Conservation (phyloP, 2,113 vertebrate species). For the Varanus komodoensis region DNA sequence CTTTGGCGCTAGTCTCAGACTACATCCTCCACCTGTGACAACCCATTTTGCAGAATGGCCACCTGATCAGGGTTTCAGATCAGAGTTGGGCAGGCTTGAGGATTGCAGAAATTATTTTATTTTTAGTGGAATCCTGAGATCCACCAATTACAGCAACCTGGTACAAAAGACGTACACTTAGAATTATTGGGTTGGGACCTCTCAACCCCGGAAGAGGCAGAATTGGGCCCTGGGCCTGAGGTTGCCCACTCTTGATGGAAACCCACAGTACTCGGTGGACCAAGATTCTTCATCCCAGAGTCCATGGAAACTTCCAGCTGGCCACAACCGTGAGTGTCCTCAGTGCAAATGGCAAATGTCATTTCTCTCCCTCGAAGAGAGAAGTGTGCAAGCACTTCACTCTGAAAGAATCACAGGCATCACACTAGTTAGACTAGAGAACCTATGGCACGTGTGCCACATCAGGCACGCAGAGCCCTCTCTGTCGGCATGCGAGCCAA, state of each 20-base stretch:
- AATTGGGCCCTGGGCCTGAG: too few relatives aligned
- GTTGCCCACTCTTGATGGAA: too few relatives aligned
- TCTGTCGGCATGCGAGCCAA: too few relatives aligned
- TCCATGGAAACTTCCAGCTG: neutral
- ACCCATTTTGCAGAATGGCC: neutral
- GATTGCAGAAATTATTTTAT: too few relatives aligned
- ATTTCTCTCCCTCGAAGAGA: too few relatives aligned
- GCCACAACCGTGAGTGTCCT: neutral
- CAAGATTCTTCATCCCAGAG: neutral
- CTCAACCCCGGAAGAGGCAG: too few relatives aligned
- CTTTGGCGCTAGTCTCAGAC: neutral
- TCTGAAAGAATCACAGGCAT: neutral
- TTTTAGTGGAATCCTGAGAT: too few relatives aligned
- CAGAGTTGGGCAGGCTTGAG: too few relatives aligned
- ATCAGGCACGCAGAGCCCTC: too few relatives aligned
- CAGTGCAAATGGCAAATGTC: neutral
- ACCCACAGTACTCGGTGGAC: neutral
- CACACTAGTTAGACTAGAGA: neutral
- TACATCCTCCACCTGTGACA: neutral
- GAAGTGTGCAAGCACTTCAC: neutral
- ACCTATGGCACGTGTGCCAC: too few relatives aligned
- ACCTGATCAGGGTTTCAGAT: neutral
- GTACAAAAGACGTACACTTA: too few relatives aligned
- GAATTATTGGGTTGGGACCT: neutral
- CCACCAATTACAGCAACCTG: too few relatives aligned